phyloP scores from a whole-genome alignment of 2,113 vertebrate species.

The Aptenodytes forsteri region DNA sequence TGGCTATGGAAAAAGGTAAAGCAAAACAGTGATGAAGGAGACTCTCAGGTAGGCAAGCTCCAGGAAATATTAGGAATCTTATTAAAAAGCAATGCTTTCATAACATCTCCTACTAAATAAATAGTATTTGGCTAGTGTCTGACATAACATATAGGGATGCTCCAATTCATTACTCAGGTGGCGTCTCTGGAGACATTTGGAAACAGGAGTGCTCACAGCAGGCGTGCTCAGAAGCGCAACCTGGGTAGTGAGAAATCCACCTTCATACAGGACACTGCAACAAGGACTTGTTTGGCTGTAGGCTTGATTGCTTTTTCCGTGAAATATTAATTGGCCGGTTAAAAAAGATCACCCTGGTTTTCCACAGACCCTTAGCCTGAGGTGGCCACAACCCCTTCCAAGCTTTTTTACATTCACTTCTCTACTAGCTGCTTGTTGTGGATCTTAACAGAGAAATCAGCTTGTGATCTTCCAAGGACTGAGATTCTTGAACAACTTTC shows the following conservation, averaged over 20 bases:
- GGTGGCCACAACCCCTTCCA: neutral
- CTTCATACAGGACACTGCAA: neutral
- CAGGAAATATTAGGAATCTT: neutral
- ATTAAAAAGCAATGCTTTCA: neutral
- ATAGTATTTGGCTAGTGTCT: neutral
- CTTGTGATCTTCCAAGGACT: neutral
- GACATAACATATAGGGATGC: neutral
- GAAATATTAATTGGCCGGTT: neutral
- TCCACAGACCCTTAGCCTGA: neutral
- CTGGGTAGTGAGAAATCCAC: neutral
- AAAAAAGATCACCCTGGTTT: neutral
- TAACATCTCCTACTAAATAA: neutral
- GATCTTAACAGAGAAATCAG: neutral
- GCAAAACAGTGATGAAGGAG: neutral
- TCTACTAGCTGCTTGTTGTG: neutral
- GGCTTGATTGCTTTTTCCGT: neutral
- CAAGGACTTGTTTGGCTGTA: neutral
- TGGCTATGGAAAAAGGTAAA: neutral
- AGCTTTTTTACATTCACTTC: neutral
- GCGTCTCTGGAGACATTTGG: neutral
- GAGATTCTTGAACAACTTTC: neutral
- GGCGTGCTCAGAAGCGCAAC: fast-evolving
- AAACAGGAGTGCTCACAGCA: neutral
- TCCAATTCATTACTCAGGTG: neutral
- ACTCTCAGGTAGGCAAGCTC: neutral